phyloP scores from a whole-genome alignment of 2,888 invertebrate genomes.

The Zaprionus obscuricornis region DNA sequence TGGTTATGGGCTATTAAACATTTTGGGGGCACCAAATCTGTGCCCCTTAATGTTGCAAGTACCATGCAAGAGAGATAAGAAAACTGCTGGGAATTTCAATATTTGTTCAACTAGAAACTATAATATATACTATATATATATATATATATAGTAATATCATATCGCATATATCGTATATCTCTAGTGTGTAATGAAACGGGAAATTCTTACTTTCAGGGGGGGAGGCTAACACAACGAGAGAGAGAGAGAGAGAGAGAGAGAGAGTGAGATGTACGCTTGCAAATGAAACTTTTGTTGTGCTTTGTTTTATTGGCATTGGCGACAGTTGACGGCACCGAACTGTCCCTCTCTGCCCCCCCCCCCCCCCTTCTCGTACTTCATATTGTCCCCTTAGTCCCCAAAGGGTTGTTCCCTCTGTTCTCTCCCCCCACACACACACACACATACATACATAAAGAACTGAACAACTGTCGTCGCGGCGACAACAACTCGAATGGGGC shows the following conservation, averaged over 20 bases:
- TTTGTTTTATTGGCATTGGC: slow-evolving; percentile 38
- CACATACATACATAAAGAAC: too few species aligned
- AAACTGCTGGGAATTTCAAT: slow-evolving; percentile 11
- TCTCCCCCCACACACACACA: too few species aligned
- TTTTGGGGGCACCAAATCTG: slow-evolving; percentile 68
- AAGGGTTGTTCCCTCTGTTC: slow-evolving; percentile 14
- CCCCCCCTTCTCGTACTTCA: too few species aligned
- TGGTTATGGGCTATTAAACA: slow-evolving; percentile 75
- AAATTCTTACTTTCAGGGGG: slow-evolving; percentile 7
- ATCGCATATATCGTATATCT: not conserved
- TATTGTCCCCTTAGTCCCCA: slow-evolving; percentile 3
- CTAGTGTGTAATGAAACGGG: slow-evolving; percentile 18
- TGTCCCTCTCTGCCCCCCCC: not conserved
- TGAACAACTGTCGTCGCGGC: slow-evolving; percentile 16
- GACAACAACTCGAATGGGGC: slow-evolving; percentile 48
- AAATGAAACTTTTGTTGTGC: slow-evolving; percentile 36
- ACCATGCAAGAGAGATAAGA: slow-evolving; percentile 34
- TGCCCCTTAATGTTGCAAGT: slow-evolving; percentile 46
- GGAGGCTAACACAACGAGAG: too few species aligned
- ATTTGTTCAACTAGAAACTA: too few species aligned
- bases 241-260: not conserved
- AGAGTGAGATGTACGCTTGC: slow-evolving; percentile 9
- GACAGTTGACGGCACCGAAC: slow-evolving; percentile 20
- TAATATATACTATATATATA: not conserved
- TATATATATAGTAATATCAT: slow-evolving; percentile 21